A percentile compares a stretch with the other conserved stretches of the same genome.
These are phyloP conservation scores for Arremon aurantiirostris DNA, from an alignment of 2,797 vertebrate species.

Conservation along the genomic window DNA sequence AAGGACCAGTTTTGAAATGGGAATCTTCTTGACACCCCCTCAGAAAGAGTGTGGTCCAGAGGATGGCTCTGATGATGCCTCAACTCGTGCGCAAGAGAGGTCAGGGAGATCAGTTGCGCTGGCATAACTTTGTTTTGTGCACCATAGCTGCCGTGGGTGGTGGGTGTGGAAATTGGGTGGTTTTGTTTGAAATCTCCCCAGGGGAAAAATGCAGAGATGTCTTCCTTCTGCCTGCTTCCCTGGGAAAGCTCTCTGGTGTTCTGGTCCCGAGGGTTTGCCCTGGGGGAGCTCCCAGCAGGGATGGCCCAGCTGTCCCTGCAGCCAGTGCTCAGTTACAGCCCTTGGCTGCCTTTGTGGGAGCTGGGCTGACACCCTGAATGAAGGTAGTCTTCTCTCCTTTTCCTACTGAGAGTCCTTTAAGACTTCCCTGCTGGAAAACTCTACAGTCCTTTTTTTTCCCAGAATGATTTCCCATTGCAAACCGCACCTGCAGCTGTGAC, in stretches of 20 bases:
- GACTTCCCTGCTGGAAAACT: background rate
- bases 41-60: background rate
- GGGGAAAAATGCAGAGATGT: background rate
- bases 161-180: background rate
- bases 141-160: fast-evolving
- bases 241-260: fast-evolving
- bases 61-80: background rate
- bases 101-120: fast-evolving
- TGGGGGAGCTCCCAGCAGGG: fast-evolving
- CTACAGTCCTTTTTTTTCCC: background rate
- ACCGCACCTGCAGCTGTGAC: fast-evolving
- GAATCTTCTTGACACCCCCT: background rate
- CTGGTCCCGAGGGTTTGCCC: background rate
- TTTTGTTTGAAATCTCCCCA: background rate
- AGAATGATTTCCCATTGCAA: background rate
- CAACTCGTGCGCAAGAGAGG: fast-evolving
- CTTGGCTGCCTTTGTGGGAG: background rate
- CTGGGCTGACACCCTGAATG: background rate
- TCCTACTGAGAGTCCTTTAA: background rate
- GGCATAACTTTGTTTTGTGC: fast-evolving
- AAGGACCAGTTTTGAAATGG: fast-evolving
- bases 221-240: background rate
- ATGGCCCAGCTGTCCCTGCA: background rate
- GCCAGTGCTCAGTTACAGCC: background rate
- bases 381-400: background rate